phyloP scores from a whole-genome alignment of 35 echinoderm and acorn worm genomes.

The Lytechinus pictus region DNA sequence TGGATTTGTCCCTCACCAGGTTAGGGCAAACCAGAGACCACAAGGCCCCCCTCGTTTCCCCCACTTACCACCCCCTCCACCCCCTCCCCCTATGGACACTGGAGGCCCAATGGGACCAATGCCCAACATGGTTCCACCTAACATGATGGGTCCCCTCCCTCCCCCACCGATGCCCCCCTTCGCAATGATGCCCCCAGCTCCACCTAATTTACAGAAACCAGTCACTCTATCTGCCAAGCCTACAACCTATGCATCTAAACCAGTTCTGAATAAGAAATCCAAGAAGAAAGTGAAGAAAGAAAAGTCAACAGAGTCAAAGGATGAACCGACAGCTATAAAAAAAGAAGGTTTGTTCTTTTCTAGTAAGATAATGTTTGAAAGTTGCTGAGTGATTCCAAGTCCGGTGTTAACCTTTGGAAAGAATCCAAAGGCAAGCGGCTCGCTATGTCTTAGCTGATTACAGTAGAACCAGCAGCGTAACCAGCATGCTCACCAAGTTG shows the following conservation, averaged over 20 bases:
- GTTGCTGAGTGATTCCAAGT: too few species aligned
- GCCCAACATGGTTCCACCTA: not conserved
- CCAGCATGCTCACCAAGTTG: too few species aligned
- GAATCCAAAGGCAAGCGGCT: too few species aligned
- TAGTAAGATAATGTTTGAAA: too few species aligned
- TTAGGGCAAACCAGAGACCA: conserved; percentile 31
- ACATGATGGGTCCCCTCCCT: conserved; percentile 29
- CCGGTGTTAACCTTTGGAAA: too few species aligned
- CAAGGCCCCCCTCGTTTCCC: not conserved
- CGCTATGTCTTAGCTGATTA: too few species aligned
- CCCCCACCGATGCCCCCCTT: conserved; percentile 37
- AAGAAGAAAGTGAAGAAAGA: conserved; percentile 51
- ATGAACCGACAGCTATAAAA: not conserved
- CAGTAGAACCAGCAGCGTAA: too few species aligned
- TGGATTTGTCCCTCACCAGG: conserved; percentile 62
- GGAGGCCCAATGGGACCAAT: not conserved
- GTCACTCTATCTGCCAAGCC: conserved; percentile 54
- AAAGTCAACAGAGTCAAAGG: not conserved
- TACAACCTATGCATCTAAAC: conserved; percentile 60
- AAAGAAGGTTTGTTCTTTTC: conserved; percentile 19
- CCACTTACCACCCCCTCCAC: conserved; percentile 26
- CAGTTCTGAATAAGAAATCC: conserved; percentile 42
- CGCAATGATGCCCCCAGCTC: not conserved
- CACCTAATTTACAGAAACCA: not conserved
- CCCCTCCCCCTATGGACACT: conserved; percentile 8